phyloP scores from a whole-genome alignment of 1,140 invertebrate species.

The Anastrepha obliqua region DNA sequence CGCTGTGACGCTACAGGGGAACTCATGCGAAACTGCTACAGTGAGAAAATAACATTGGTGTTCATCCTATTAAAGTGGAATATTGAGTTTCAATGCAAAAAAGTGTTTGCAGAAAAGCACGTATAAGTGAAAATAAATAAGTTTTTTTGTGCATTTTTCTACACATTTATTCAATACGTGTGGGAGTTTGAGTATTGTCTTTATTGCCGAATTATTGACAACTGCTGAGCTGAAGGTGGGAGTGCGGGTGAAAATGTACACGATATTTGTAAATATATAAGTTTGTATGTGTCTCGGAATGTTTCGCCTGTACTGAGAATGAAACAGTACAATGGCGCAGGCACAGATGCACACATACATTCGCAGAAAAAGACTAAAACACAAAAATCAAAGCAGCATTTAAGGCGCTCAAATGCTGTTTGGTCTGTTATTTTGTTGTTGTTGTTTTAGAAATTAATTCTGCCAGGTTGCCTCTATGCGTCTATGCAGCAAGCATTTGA shows the following conservation, averaged over 20 bases:
- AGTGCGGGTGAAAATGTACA: neutral
- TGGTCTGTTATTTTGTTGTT: too few relatives aligned
- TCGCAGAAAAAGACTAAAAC: too few relatives aligned
- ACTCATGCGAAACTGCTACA: neutral
- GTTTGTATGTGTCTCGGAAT: too few relatives aligned
- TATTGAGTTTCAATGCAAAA: conserved; percentile 18
- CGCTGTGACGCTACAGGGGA: neutral
- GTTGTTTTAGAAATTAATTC: too few relatives aligned
- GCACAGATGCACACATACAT: neutral
- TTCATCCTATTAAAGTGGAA: neutral
- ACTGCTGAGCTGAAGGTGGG: neutral
- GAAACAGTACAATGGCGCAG: neutral
- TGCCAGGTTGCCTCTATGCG: neutral
- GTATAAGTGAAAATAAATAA: neutral
- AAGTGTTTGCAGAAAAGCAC: neutral
- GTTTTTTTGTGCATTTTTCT: neutral
- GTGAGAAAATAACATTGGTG: neutral
- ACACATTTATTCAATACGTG: neutral
- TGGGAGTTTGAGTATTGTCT: neutral
- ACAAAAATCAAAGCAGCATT: too few relatives aligned
- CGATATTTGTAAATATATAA: too few relatives aligned
- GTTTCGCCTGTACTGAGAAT: too few relatives aligned
- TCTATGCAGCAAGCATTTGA: neutral
- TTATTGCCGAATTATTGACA: neutral
- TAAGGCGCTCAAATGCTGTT: too few relatives aligned